These are phyloP conservation scores for Aurelia aurita DNA, from an alignment of 30 jellyfish, hydroid and myxozoan species.

Conservation along the genomic window DNA sequence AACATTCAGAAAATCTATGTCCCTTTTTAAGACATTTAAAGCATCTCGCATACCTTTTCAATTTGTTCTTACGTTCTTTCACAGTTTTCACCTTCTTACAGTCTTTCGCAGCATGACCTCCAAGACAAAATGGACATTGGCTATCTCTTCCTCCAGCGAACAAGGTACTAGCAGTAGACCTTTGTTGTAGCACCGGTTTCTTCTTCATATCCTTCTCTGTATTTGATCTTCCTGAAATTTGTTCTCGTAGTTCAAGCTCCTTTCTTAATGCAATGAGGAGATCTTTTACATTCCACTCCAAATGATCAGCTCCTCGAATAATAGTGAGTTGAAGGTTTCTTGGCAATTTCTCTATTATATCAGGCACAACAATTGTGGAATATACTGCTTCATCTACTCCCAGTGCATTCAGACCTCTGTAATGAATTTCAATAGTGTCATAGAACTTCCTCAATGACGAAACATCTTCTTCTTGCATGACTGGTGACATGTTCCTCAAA, in stretches of 20 bases:
- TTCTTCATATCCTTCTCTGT: slow-evolving; percentile 7
- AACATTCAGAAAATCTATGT: not conserved
- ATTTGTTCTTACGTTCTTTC: slow-evolving; percentile 18
- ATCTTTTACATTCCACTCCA: slow-evolving; percentile 24
- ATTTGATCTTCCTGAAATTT: slow-evolving; percentile 16
- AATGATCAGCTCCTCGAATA: not conserved
- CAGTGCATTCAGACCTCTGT: slow-evolving; percentile 15
- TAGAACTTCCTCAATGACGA: slow-evolving; percentile 5
- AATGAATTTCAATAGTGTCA: slow-evolving; percentile 25
- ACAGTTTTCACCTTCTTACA: slow-evolving; percentile 7
- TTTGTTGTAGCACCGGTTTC: not conserved
- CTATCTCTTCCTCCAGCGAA: slow-evolving; percentile 10
- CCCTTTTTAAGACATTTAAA: not conserved
- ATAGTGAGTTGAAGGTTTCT: slow-evolving; percentile 1
- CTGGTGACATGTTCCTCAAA: too few species aligned
- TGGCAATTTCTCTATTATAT: slow-evolving; percentile 20
- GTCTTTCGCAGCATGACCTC: slow-evolving; percentile 12
- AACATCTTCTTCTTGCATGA: not conserved
- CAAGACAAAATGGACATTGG: not conserved
- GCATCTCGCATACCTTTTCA: not conserved
- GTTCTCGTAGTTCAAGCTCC: slow-evolving; percentile 27
- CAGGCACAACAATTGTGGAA: slow-evolving; percentile 28
- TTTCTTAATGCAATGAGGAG: not conserved
- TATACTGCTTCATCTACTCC: slow-evolving; percentile 10
- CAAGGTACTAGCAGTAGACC: slow-evolving; percentile 29